These are phyloP conservation scores for Macrosteles quadrilineatus DNA, from an alignment of 1,140 invertebrate species.

Conservation along the genomic window DNA sequence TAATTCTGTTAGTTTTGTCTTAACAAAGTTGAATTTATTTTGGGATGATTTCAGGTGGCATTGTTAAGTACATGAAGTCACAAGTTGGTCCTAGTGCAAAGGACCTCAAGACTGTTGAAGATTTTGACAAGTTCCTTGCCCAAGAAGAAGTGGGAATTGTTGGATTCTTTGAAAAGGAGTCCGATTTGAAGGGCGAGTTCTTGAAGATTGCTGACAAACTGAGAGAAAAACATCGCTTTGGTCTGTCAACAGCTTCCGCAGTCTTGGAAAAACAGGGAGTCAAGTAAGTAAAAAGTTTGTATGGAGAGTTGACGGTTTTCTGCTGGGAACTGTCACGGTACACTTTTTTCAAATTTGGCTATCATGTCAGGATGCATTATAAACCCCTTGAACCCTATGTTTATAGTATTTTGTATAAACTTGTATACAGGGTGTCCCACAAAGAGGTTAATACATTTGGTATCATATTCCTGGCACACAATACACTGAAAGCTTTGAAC, in stretches of 20 bases:
- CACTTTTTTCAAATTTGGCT: too few species aligned
- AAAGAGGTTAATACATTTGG: too few species aligned
- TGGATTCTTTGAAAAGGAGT: slow-evolving; percentile 83
- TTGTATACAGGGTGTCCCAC: too few species aligned
- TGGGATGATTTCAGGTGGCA: slow-evolving; percentile 68
- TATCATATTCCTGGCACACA: too few species aligned
- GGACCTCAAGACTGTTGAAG: slow-evolving; percentile 68
- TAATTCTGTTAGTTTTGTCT: too few species aligned
- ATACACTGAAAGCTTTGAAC: too few species aligned
- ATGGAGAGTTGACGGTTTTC: too few species aligned
- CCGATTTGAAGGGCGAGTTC: slow-evolving; percentile 78
- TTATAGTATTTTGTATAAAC: too few species aligned
- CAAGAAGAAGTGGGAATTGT: slow-evolving; percentile 80
- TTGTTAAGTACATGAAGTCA: slow-evolving; percentile 93
- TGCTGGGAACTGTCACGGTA: too few species aligned
- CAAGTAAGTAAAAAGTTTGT: slow-evolving; percentile 69
- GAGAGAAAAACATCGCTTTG: slow-evolving; percentile 88
- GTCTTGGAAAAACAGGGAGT: slow-evolving; percentile 76
- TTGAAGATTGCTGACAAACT: slow-evolving; percentile 88
- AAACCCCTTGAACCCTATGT: too few species aligned
- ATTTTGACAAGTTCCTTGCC: slow-evolving; percentile 67
- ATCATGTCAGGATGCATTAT: too few species aligned
- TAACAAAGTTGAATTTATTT: too few species aligned
- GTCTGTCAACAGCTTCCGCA: slow-evolving; percentile 69
- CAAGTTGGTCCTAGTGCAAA: slow-evolving; percentile 96